These are phyloP conservation scores for Pachypeltis micranthus DNA, from an alignment of 1,140 invertebrate genomes.

Conservation along the genomic window DNA sequence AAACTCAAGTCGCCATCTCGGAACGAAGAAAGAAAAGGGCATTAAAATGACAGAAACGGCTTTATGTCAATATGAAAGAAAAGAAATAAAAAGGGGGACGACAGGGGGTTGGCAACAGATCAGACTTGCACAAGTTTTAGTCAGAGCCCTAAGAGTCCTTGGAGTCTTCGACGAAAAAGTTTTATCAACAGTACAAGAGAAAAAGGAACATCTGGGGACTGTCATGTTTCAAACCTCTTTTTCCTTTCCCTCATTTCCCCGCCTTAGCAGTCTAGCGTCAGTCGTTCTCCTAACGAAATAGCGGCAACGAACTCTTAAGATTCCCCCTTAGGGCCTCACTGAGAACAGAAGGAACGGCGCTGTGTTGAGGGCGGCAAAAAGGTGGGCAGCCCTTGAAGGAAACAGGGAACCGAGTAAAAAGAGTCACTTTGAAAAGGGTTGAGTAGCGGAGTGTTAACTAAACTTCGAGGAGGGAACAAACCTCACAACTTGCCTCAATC, in stretches of 20 bases:
- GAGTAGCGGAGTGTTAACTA: no score
- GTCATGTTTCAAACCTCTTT: not conserved
- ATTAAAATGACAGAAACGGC: not conserved
- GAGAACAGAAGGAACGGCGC: not conserved
- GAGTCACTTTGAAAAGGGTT: no score
- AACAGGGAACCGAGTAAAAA: no score
- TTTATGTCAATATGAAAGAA: not conserved
- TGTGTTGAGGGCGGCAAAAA: not conserved
- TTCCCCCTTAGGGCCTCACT: not conserved
- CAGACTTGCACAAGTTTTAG: conserved; percentile 1
- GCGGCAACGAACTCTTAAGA: conserved; percentile 1
- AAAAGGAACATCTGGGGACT: conserved; percentile 2
- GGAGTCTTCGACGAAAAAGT: not conserved
- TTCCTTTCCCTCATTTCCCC: no score
- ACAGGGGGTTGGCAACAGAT: conserved; percentile 5
- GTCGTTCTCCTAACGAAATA: not conserved
- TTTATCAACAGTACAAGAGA: not conserved
- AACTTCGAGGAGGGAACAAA: no score
- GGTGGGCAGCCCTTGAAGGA: no score
- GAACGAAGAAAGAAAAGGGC: not conserved
- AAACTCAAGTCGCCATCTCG: no score
- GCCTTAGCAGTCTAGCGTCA: not conserved
- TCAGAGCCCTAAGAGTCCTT: no score
- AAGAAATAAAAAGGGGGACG: not conserved
- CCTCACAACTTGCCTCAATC: no score